These are phyloP conservation scores for Tuta absoluta DNA, from an alignment of 2,888 invertebrate species.

Conservation along the genomic window DNA sequence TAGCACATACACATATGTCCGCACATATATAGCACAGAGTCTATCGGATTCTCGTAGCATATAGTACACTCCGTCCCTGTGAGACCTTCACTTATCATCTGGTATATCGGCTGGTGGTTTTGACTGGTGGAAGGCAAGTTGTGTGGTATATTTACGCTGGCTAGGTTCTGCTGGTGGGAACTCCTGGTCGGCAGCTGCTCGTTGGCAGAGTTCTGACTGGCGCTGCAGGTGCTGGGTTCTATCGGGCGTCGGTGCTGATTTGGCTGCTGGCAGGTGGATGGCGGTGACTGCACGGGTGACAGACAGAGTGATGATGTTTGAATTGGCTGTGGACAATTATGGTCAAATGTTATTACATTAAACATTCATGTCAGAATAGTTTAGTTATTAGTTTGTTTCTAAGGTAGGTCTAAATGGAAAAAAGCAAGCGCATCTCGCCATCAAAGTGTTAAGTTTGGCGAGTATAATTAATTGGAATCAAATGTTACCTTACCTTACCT, in stretches of 20 bases:
- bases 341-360: too few species aligned
- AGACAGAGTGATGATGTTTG: conserved; percentile 69
- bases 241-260: conserved; percentile 55
- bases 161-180: conserved; percentile 51
- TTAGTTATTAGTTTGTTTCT: too few species aligned
- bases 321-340: conserved; percentile 59
- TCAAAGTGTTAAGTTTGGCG: too few species aligned
- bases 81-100: conserved; percentile 68
- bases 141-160: neutral
- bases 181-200: conserved; percentile 44
- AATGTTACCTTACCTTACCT: too few species aligned
- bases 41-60: conserved; percentile 96
- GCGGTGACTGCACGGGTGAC: conserved; percentile 48
- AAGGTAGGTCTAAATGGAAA: too few species aligned
- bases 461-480: too few species aligned
- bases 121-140: conserved; percentile 59
- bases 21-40: conserved; percentile 97
- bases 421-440: too few species aligned
- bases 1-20: conserved; percentile 99
- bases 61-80: conserved; percentile 93
- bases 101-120: conserved; percentile 75
- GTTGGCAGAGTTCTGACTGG: conserved; percentile 67
- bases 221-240: conserved; percentile 37
- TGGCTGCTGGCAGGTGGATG: conserved; percentile 50
- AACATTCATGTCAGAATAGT: too few species aligned